Percentiles rank a stretch among this genome's conserved stretches.
These are phyloP conservation scores for Thysanoteuthis rhombus DNA, from an alignment of 2,888 invertebrate genomes.

Conservation along the genomic window DNA sequence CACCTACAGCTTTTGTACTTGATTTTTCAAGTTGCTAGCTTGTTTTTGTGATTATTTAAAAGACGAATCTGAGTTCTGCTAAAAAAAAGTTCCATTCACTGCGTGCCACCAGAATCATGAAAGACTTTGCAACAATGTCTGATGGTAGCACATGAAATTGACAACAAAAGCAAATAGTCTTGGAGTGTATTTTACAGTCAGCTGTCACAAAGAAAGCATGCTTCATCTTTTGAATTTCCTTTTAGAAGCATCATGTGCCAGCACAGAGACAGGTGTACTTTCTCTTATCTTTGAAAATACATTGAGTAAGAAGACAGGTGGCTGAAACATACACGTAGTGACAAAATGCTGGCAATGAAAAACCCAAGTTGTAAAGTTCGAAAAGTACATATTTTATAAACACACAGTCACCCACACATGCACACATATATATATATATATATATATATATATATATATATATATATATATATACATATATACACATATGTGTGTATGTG, in stretches of 20 bases:
- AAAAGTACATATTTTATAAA: too few species aligned
- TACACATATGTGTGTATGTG: too few species aligned
- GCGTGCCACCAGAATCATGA: not conserved
- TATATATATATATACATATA: too few species aligned
- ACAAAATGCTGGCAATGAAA: not conserved
- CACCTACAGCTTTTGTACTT: too few species aligned
- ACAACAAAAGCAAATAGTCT: not conserved
- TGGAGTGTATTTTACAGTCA: not conserved
- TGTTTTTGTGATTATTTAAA: not conserved
- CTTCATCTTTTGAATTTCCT: not conserved
- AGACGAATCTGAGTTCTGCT: not conserved
- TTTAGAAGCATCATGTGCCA: not conserved
- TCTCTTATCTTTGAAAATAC: not conserved
- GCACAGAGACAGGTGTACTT: not conserved
- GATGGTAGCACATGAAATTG: not conserved
- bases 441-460: too few species aligned
- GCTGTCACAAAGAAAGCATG: not conserved
- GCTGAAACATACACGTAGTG: too few species aligned
- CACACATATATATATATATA: too few species aligned
- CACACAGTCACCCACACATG: too few species aligned
- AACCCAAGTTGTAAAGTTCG: not conserved
- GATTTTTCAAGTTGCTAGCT: too few species aligned
- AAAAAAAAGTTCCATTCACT: not conserved
- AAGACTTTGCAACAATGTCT: not conserved
- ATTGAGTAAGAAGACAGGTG: not conserved